phyloP scores from a whole-genome alignment of 2,888 invertebrate genomes.

The Boloria selene region DNA sequence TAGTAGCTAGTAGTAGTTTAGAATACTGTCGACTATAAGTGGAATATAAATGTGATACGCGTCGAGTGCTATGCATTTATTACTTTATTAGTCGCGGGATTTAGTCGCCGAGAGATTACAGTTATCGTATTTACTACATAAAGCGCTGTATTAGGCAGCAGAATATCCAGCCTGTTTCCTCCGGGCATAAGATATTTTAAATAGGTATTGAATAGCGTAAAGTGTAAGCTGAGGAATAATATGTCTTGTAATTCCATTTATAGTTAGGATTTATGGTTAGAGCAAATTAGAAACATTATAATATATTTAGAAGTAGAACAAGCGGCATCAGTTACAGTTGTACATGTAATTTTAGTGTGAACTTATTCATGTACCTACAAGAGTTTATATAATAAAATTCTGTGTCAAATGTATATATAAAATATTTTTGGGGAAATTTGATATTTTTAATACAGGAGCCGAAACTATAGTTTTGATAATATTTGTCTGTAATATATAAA shows the following conservation, averaged over 20 bases:
- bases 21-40: conserved; percentile 25
- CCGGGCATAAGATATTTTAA: conserved; percentile 40
- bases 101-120: conserved; percentile 37
- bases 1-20: conserved; percentile 27
- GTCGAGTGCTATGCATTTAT: conserved; percentile 47
- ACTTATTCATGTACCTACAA: no score
- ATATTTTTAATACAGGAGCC: no score
- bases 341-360: conserved; percentile 26
- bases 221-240: conserved; percentile 41
- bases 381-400: no score
- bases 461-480: no score
- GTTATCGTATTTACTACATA: conserved; percentile 40
- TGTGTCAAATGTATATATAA: no score
- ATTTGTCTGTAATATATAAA: no score
- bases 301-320: conserved; percentile 28
- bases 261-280: conserved; percentile 39
- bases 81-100: conserved; percentile 47
- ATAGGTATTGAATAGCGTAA: conserved; percentile 42
- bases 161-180: conserved; percentile 39
- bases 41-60: conserved; percentile 35
- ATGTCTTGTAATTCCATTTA: conserved; percentile 43
- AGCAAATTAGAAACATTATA: conserved; percentile 32
- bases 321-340: conserved; percentile 33
- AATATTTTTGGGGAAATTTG: no score
- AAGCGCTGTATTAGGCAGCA: conserved; percentile 32